These are phyloP conservation scores for Haliaeetus leucogaster DNA, from an alignment of 2,113 vertebrate genomes.

Conservation along the genomic window DNA sequence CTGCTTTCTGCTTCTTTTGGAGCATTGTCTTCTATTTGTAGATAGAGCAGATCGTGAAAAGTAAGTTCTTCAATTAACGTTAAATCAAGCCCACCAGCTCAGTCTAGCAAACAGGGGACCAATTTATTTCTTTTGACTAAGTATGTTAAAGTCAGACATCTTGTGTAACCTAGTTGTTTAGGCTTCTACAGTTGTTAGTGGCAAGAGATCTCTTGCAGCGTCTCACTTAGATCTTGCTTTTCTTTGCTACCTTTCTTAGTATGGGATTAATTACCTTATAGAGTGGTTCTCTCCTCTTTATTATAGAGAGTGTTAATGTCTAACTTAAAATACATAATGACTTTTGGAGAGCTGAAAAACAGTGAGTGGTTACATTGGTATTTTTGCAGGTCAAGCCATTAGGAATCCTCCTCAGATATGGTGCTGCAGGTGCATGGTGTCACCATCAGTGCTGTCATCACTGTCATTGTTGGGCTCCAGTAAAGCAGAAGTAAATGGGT, in stretches of 20 bases:
- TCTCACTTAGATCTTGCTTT: not conserved
- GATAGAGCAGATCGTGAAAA: not conserved
- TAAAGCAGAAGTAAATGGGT: not conserved
- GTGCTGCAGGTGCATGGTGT: fast-evolving
- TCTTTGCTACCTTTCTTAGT: not conserved
- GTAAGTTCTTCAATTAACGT: not conserved
- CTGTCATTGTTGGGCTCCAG: not conserved
- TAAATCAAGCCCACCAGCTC: not conserved
- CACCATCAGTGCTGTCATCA: not conserved
- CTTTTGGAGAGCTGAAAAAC: not conserved
- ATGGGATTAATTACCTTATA: not conserved
- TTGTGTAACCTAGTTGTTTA: not conserved
- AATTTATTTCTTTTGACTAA: not conserved
- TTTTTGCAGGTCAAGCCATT: not conserved
- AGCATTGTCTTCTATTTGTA: not conserved
- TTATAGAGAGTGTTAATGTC: not conserved
- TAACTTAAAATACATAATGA: not conserved
- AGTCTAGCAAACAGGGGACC: not conserved
- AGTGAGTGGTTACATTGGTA: not conserved
- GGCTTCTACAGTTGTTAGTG: not conserved
- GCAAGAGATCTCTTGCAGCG: not conserved
- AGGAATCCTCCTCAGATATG: not conserved
- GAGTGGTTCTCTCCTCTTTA: not conserved
- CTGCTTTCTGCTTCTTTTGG: not conserved
- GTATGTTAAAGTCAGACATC: not conserved